Evolutionary conservation across 2,797 vertebrate species (phyloP).

Genomic region (Sebastes taczanowskii): DNA sequence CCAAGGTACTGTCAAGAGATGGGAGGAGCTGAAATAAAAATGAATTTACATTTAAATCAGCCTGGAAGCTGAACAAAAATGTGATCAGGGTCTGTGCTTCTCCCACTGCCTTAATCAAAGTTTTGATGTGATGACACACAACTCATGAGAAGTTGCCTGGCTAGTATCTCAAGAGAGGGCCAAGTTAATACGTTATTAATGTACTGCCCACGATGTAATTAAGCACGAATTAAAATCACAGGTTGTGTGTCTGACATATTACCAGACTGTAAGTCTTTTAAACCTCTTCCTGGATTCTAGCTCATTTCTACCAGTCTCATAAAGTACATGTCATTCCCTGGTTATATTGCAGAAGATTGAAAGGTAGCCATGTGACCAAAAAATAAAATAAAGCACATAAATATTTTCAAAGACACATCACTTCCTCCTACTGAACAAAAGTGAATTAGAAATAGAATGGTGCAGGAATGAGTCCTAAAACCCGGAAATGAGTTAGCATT

Average conservation of each 20-base stretch:
- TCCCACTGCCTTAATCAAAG: conserved; percentile 76
- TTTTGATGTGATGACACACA: conserved; percentile 77
- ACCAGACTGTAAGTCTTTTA: conserved; percentile 32
- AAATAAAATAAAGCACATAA: too few relatives aligned
- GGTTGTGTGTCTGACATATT: conserved; percentile 46
- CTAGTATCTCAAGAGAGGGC: conserved; percentile 55
- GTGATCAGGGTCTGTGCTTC: conserved; percentile 73
- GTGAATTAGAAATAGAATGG: too few relatives aligned
- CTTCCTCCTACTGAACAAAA: too few relatives aligned
- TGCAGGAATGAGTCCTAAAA: too few relatives aligned
- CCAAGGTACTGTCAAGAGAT: conserved; percentile 59
- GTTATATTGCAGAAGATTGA: conserved; percentile 1
- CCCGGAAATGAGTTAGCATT: too few relatives aligned
- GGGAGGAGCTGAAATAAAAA: conserved; percentile 74
- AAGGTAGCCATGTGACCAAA: neutral
- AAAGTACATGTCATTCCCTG: neutral
- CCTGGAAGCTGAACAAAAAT: conserved; percentile 74
- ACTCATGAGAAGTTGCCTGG: conserved; percentile 34
- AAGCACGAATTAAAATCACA: conserved; percentile 69
- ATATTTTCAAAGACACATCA: too few relatives aligned
- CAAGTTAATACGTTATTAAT: conserved; percentile 71
- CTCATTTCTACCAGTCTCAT: neutral
- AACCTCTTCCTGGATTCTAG: conserved; percentile 3
- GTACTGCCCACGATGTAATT: conserved; percentile 70
- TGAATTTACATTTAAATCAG: conserved; percentile 83